phyloP scores from a whole-genome alignment of 35 echinoderm and acorn worm species.

The Apostichopus parvimensis region DNA sequence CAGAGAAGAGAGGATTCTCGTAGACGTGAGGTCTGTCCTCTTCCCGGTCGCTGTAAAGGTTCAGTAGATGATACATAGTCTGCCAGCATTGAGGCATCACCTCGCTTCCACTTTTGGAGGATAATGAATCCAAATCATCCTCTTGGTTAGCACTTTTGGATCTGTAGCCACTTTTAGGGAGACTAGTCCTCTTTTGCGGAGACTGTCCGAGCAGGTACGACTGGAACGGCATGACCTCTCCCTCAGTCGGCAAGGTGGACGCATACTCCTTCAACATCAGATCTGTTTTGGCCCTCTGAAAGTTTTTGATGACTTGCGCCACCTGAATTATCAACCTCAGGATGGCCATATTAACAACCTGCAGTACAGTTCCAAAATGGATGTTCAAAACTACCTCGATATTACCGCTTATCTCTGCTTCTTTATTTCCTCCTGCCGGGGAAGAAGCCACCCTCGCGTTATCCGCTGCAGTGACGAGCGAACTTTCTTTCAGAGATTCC shows the following conservation, averaged over 20 bases:
- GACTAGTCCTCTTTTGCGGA: slow-evolving; percentile 6
- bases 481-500: slow-evolving; percentile 56
- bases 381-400: slow-evolving; percentile 59
- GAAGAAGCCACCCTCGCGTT: neutral
- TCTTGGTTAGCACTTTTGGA: neutral
- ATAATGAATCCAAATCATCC: slow-evolving; percentile 16
- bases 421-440: neutral
- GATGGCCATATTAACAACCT: slow-evolving; percentile 89
- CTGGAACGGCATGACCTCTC: slow-evolving; percentile 12
- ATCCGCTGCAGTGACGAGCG: neutral
- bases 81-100: slow-evolving; percentile 91
- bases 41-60: slow-evolving; percentile 72
- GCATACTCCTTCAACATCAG: slow-evolving; percentile 67
- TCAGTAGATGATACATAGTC: slow-evolving; percentile 97
- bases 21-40: slow-evolving; percentile 60
- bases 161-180: neutral
- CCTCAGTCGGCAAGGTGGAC: slow-evolving; percentile 32
- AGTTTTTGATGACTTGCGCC: slow-evolving; percentile 73
- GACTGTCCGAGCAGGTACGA: slow-evolving; percentile 11
- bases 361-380: slow-evolving; percentile 70
- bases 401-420: slow-evolving; percentile 57
- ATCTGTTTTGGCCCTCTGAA: slow-evolving; percentile 77
- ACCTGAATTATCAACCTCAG: slow-evolving; percentile 85
- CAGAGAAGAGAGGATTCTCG: slow-evolving; percentile 78
- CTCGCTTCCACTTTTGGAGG: slow-evolving; percentile 66